Evolutionary conservation across 2,888 invertebrate species (phyloP), one percentile per base, ranked within the genome.

Genomic region (Lucinisca nassula): DNA sequence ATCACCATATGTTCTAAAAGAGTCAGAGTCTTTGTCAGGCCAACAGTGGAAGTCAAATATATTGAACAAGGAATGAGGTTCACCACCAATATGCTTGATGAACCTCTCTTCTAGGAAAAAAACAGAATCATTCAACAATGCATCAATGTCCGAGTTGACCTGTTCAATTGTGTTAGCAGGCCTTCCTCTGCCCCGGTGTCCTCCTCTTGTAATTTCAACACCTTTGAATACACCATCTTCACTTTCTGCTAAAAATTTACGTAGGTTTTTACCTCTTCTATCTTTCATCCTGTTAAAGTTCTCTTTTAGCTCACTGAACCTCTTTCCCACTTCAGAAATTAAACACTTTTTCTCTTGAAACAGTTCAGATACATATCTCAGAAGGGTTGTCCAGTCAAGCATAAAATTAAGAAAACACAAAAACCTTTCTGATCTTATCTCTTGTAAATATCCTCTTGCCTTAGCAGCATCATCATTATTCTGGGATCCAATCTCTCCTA

Each of bases 91-190:
- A 49, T 83, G 83, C n/a, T 83, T 83, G 21, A 79, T 77, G 45
- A 82, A 76, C 17, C 82, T 12, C n/a, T 82, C 82, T 51, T 76
- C 77, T 10, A 82, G 27, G 30, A 82, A 82, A 49, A 77, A 77
- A 45, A 35, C 51, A 12, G 82, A n/a, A 27, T 40, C 76, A 49
- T 40, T 21, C 24, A 82, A 40, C 3, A 77, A 77, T 3, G 32
- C n/a, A 24, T 82, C 51, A 21, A 82, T 82, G n/a, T 70, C 70
- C 3, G 6, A 1, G 6, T 82, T 70, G 14, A 82, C 51, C 21
- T 24, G 10, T 0, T 51, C 82, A 1, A 37, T 27, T 10, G 12
- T 70, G 70, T 70, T 38, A 40, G 35, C 21, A 4, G 8, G 12
- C 38, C 12, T 3, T 38, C 40, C 21, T 12, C 40, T 73, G 6